Evolutionary conservation across 2,797 vertebrate species (phyloP).

Genomic region (Syngnathus acus): DNA sequence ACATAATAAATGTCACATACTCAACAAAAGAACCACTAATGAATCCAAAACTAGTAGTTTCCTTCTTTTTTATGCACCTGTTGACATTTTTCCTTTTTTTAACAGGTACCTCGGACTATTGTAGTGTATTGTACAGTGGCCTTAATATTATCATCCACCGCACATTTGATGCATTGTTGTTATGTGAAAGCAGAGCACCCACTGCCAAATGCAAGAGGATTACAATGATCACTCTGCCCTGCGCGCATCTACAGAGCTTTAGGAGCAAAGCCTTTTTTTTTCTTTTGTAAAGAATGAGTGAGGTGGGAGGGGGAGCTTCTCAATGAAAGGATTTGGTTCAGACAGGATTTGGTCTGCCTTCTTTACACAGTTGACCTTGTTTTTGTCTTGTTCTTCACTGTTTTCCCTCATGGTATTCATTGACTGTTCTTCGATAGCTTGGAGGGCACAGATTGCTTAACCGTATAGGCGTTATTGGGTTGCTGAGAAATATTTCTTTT

Average conservation of each 20-base stretch:
- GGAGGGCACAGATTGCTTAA: not conserved
- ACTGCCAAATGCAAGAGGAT: constrained; percentile 2
- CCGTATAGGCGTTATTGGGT: too few relatives aligned
- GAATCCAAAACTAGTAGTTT: not conserved
- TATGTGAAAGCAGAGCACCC: not conserved
- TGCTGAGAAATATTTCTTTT: not conserved
- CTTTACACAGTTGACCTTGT: constrained; percentile 5
- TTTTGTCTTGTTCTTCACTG: not conserved
- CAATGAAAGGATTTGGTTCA: constrained; percentile 3
- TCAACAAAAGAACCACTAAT: not conserved
- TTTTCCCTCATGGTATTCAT: not conserved
- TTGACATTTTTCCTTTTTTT: not conserved
- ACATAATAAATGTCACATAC: not conserved
- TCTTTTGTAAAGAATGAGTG: not conserved
- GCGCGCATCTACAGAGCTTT: not conserved
- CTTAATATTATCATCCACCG: constrained; percentile 2
- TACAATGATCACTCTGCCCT: not conserved
- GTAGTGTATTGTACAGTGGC: not conserved
- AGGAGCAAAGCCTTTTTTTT: not conserved
- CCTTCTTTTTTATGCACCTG: not conserved
- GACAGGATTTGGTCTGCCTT: constrained; percentile 4
- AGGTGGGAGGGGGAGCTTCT: not conserved
- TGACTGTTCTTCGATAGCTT: not conserved
- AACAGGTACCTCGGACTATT: not conserved
- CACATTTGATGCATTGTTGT: constrained; percentile 3